Percentiles rank a stretch among this genome's conserved stretches.
Conservation (phyloP, 23 tunicate genomes). For the Halocynthia roretzi region DNA sequence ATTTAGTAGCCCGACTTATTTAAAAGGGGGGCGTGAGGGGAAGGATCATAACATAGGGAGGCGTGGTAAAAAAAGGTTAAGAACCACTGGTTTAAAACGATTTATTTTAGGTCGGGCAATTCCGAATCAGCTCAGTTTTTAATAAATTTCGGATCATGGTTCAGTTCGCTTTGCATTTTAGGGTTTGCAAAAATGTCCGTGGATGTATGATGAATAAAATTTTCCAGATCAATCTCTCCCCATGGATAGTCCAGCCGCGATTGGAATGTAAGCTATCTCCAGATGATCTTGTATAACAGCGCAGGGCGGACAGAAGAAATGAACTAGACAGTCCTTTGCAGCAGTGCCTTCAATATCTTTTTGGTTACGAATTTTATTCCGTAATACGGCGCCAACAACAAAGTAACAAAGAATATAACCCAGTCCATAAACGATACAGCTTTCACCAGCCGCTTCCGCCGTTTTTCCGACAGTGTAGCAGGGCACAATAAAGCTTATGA, state of each 20-base stretch:
- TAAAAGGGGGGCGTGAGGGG: too few relatives aligned
- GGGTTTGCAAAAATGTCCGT: too few relatives aligned
- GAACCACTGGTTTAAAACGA: too few relatives aligned
- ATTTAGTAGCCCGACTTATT: too few relatives aligned
- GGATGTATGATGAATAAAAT: too few relatives aligned
- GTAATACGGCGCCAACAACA: constrained; percentile 37
- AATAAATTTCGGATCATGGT: too few relatives aligned
- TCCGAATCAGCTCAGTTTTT: too few relatives aligned
- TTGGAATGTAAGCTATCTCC: constrained; percentile 36
- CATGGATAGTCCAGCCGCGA: constrained; percentile 18
- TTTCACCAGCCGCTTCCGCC: constrained; percentile 48
- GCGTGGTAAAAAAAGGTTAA: too few relatives aligned
- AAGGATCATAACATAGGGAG: too few relatives aligned
- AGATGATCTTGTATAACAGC: constrained; percentile 58
- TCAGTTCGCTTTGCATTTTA: too few relatives aligned
- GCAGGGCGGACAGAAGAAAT: constrained; percentile 44
- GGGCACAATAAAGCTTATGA: constrained; percentile 34
- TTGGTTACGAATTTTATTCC: constrained; percentile 35
- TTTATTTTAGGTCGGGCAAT: too few relatives aligned
- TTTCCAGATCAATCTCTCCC: neutral
- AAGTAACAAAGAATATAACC: constrained; percentile 35
- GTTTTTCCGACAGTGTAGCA: constrained; percentile 65
- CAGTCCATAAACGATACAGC: constrained; percentile 31
- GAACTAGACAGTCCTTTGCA: constrained; percentile 20
- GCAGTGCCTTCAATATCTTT: constrained; percentile 38